These are phyloP conservation scores for Acipenser transmontanus DNA, from an alignment of 2,797 vertebrate genomes.

Conservation along the genomic window DNA sequence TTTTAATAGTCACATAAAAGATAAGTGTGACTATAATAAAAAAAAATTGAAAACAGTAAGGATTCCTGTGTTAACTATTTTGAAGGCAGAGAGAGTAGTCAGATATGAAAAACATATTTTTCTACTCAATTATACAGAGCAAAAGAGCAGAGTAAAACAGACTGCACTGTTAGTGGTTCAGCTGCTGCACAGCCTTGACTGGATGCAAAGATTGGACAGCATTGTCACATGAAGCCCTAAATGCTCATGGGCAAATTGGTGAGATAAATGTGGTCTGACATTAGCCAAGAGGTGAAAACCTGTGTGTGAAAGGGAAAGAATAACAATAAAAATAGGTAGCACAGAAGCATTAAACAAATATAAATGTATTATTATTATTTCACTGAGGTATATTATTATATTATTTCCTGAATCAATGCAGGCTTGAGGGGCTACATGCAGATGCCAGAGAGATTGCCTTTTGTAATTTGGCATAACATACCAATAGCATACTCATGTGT, in stretches of 20 bases:
- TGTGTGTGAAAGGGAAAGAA: slow-evolving; percentile 6
- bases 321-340: not conserved
- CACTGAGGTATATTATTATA: no score
- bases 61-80: not conserved
- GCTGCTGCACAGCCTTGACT: slow-evolving; percentile 24
- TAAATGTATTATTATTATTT: no score
- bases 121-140: slow-evolving; percentile 20
- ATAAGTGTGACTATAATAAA: not conserved
- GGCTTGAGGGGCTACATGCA: no score
- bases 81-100: not conserved
- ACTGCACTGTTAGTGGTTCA: slow-evolving; percentile 25
- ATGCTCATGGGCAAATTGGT: slow-evolving; percentile 31
- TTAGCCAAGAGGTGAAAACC: slow-evolving; percentile 36
- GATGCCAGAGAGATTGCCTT: no score
- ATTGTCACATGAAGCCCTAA: slow-evolving; percentile 24
- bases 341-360: no score
- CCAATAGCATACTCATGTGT: no score
- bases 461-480: no score
- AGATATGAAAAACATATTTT: slow-evolving; percentile 13
- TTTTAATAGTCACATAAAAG: not conserved
- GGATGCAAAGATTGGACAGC: slow-evolving; percentile 15
- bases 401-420: no score
- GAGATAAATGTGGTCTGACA: slow-evolving; percentile 50
- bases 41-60: not conserved
- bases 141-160: slow-evolving; percentile 25